Percentiles rank a stretch among this genome's conserved stretches.
Evolutionary conservation across 2,113 vertebrate genomes (phyloP).

Genomic region (Seriola quinqueradiata): DNA sequence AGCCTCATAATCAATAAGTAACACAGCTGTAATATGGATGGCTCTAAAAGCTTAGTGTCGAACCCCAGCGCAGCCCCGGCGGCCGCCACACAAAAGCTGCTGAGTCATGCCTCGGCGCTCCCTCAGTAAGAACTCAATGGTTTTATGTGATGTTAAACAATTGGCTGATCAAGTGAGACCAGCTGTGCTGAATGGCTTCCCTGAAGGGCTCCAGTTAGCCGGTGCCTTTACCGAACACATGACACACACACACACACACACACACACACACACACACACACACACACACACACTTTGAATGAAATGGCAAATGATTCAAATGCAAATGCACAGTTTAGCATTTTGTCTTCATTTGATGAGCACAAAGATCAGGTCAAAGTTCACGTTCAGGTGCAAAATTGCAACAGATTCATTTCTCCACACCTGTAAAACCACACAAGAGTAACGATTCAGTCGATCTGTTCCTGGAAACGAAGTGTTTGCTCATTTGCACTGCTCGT

Average conservation of each 20-base stretch:
- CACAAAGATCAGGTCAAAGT: neutral
- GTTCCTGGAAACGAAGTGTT: neutral
- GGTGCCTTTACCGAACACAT: neutral
- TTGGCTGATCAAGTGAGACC: neutral
- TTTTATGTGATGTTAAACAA: neutral
- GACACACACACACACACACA: too few relatives aligned
- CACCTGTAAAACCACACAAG: neutral
- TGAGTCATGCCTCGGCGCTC: neutral
- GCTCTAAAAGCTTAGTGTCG: too few relatives aligned
- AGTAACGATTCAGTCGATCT: neutral
- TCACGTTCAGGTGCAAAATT: neutral
- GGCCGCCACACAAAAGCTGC: neutral
- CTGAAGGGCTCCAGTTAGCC: too few relatives aligned
- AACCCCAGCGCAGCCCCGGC: too few relatives aligned
- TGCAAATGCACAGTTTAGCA: neutral
- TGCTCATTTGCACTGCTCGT: neutral
- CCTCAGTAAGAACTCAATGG: neutral
- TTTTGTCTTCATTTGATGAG: neutral
- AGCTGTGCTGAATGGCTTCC: neutral
- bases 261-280: too few relatives aligned
- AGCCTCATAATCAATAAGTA: too few relatives aligned
- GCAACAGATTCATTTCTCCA: neutral
- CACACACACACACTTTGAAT: neutral
- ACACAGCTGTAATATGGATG: too few relatives aligned
- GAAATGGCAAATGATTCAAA: conserved; percentile 8